phyloP scores from a whole-genome alignment of 53 echinoderm and acorn worm genomes.

The Stichopus horrens region DNA sequence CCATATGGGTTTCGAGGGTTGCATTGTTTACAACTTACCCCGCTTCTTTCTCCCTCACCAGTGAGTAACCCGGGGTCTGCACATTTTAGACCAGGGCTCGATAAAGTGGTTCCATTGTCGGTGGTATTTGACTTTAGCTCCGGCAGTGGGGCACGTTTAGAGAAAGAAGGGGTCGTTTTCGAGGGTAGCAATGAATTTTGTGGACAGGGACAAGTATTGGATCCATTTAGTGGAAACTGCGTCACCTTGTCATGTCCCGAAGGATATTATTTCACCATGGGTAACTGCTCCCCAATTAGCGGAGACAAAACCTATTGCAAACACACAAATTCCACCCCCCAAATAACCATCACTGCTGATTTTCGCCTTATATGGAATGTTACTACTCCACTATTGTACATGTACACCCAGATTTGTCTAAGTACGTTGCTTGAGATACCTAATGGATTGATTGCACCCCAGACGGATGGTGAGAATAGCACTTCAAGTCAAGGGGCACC shows the following conservation, averaged over 20 bases:
- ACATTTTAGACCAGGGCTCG: no score
- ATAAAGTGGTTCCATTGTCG: not conserved
- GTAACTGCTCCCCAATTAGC: not conserved
- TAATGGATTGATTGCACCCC: not conserved
- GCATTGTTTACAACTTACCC: not conserved
- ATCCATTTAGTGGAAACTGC: slow-evolving; percentile 5
- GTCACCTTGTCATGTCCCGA: not conserved
- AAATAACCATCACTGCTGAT: not conserved
- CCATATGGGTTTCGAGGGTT: slow-evolving; percentile 3
- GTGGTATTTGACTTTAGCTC: slow-evolving; percentile 26
- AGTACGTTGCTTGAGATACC: not conserved
- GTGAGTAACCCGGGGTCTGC: not conserved
- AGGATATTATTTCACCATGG: slow-evolving; percentile 5
- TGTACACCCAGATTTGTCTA: not conserved
- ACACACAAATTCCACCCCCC: not conserved
- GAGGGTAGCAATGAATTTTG: not conserved
- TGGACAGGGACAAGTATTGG: not conserved
- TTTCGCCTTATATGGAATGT: not conserved
- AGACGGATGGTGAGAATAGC: not conserved
- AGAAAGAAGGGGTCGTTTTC: not conserved
- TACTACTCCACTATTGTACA: not conserved
- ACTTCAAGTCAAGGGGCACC: no score
- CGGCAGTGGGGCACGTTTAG: not conserved
- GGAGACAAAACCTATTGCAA: not conserved
- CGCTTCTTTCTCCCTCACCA: not conserved